Evolutionary conservation across 2,113 vertebrate genomes (phyloP), one percentile per base, ranked within the genome.

Genomic region (Struthidea cinerea): DNA sequence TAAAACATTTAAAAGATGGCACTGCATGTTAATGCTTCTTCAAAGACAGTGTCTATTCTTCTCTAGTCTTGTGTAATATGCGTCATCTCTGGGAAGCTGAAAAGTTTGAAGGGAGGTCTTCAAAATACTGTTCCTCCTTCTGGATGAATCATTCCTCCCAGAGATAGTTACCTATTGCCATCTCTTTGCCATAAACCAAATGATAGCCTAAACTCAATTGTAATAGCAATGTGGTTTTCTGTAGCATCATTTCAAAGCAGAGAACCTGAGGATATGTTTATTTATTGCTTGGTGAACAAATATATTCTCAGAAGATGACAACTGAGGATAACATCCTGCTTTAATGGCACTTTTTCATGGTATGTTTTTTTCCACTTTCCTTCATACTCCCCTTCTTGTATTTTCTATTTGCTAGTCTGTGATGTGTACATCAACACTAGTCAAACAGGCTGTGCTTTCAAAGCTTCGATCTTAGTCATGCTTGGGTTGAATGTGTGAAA

Each of bases 251-350:
- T 94, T 91, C 87, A 85, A 95, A 90, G 89, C 49, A 53, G 64
- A 86, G 79, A 92, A 91, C 50, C 50, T 32, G 65, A 87, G 67
- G 78, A 81, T 80, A 71, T 83, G 19, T 94, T 97, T 94, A 84
- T 97, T 96, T 97, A 96, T 85, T 89, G 64, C 87, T 87, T 80
- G 75, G 81, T 89, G 92, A 95, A 70, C 42, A 90, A 94, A 96
- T 98, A 93, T 90, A 95, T 96, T 93, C 93, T 93, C 77, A 57
- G 88, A 64, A 79, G 78, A 90, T 94, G 89, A 96, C 92, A 97
- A 74, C 87, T 87, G 59, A 60, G 32, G 83, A 56, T 83, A 94
- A 75, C 57, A 71, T 63, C 52, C 79, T 65, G 59, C 78, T 89
- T 91, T 87, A 94, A 87, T 65, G 69, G 69, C 64, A 90, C n/a